These are phyloP conservation scores for Acromyrmex heyeri DNA, from an alignment of 1,140 invertebrate species.

Conservation along the genomic window DNA sequence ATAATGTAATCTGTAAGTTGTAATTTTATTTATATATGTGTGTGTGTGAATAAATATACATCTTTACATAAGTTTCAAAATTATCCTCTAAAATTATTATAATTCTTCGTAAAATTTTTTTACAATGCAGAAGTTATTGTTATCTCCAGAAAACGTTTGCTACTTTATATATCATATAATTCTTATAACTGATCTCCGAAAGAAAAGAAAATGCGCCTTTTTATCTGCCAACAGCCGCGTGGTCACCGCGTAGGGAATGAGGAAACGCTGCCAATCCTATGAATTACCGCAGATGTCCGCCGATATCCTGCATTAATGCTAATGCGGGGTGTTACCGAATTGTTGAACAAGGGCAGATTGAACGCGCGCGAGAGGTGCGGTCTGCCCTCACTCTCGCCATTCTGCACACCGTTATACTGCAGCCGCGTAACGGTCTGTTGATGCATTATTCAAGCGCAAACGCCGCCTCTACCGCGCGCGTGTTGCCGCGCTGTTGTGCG, in stretches of 20 bases:
- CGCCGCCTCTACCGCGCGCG: constrained; percentile 78
- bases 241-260: neutral
- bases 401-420: constrained; percentile 74
- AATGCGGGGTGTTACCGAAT: constrained; percentile 84
- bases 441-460: constrained; percentile 85
- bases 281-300: constrained; percentile 83
- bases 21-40: too few species aligned
- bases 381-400: constrained; percentile 23
- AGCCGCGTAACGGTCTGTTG: constrained; percentile 78
- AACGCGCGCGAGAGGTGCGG: constrained; percentile 71
- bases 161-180: neutral
- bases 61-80: too few species aligned
- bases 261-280: constrained; percentile 76
- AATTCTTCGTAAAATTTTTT: too few species aligned
- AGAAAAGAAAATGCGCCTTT: constrained; percentile 16
- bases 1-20: too few species aligned
- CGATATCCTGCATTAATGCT: constrained; percentile 84
- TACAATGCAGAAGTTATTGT: neutral
- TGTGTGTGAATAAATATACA: too few species aligned
- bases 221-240: neutral
- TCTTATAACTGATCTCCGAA: neutral
- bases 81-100: too few species aligned
- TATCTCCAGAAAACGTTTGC: neutral
- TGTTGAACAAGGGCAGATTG: constrained; percentile 84
- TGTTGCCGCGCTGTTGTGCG: constrained; percentile 80